Base-by-base conservation (phyloP, 2,888 invertebrate genomes). In the Chirona hameri region DNA sequence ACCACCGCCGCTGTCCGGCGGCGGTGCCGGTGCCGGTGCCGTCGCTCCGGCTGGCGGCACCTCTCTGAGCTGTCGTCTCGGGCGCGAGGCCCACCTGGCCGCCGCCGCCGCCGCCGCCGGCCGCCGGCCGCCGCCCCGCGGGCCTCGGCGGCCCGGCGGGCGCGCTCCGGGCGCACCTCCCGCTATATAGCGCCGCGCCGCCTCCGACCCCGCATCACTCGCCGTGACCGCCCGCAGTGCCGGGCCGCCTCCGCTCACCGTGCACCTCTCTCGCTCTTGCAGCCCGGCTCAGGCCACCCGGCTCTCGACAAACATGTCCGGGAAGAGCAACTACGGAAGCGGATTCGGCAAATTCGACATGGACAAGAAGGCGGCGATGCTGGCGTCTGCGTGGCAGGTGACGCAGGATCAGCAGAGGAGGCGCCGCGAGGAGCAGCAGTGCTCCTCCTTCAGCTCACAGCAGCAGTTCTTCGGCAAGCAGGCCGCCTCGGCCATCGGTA, bases 301-400 rank as follows among this genome's bases (percentile, higher is more conserved):
- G 18, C 72, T 31, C 18, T 14, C 72, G 1, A 31, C 7, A 14
- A 46, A 21, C 12, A 76, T 76, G 76, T 39, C 39, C 24, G 72
- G 72, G 29, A 72, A 31, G 72, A 72, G 18, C 72, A 3, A 14
- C 24, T 46, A 24, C 39, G 48, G 52, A 52, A 39, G 9, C 80
- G 55, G 55, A 24, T 79, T 29, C 79, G 21, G n/a, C 80, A 80
- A 55, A 15, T 52, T n/a, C 29, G 52, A 80, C 80, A 80, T 80
- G 80, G 80, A 80, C 52, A 80, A 55, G 80, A 80, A 80, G 52
- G 31, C 48, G 80, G 80, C 80, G 27, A 80, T 80, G 80, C 80
- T 80, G 80, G 48, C 52, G 27, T 52, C 80, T 14, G 80, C 80
- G 52, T 80, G 80, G 80, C 80, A 80, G 29, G 31, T 52, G n/a